Evolutionary conservation across 2,888 invertebrate genomes (phyloP), one percentile per base, ranked within the genome.

Genomic region (Spisula subtruncata): DNA sequence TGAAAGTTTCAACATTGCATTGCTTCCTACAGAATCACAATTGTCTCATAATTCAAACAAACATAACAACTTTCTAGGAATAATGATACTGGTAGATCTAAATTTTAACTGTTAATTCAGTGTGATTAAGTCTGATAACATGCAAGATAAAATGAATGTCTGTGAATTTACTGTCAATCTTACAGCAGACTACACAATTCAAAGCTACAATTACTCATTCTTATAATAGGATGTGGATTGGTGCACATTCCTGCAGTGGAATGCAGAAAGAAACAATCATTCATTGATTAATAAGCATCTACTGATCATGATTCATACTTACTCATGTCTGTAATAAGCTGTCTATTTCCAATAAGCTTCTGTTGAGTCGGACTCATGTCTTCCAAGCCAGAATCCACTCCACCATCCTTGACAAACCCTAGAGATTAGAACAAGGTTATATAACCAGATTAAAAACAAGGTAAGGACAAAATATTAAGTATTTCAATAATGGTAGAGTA

Each of bases 271-370:
- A 25, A n/a, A 66, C 60, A 66, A 6, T 41, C 41, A 75, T 18
- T 32, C 75, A 75, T 75, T 75, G 75, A 75, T 75, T 32, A 75
- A 75, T 75, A 75, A 75, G 75, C 75, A 5, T 75, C 75, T 32
- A 6, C 16, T 75, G 75, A 75, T 75, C 35, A 32, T 35, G 75
- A 75, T 35, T 75, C 32, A 51, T 46, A 94, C 96, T 93, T 94
- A 96, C 96, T 95, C 96, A 96, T 96, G 87, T 96, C 96, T 79
- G 96, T 96, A 83, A 96, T 93, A 46, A 96, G 94, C 83, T 95
- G 95, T 60, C 94, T 91, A 85, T 95, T 95, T 56, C 96, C 95
- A 32, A 94, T 93, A 66, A 95, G 92, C 25, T 94, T 94, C 90
- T 95, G 94, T 66, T 95, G 94, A 5, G 95, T 95, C 0, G 95